Base-by-base conservation (phyloP, 2,888 invertebrate genomes). In the Gandaritis pyraliata region DNA sequence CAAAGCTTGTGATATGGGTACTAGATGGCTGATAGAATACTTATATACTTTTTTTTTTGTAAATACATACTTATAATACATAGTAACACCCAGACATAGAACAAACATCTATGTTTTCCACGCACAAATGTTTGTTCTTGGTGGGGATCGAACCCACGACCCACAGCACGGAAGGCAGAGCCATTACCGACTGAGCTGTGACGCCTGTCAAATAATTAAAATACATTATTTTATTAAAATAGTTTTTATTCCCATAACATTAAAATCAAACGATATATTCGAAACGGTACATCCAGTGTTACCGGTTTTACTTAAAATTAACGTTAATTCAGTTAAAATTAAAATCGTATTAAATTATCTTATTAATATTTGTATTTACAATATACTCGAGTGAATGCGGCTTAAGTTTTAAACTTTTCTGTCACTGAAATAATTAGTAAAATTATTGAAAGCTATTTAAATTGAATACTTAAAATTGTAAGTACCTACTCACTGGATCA, bases 231-330 rank as follows among this genome's bases (percentile, higher is more conserved):
- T 38, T 8, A 33, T 12, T 46, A 43, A 41, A 56, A 56, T 38
- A 53, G 15, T 23, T 33, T 49, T 53, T 59, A 52, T 59, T 59
- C 48, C 36, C 41, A 36, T 30, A 59, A 33, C 18, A 52, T 48
- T 59, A 53, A 51, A 23, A 23, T 23, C 23, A 23, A 23, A 23
- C 15, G 45, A 46, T 52, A 52, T 38, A 49, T 56, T 57, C 23
- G 18, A 23, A 23, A 64, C 49, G 54, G 51, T 36, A 61, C 67
- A 68, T 61, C 65, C 65, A 66, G 64, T 64, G 69, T 56, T 49
- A 38, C 65, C 65, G 64, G 33, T 56, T 38, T 49, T 43, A 29
- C 30, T 10, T 45, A 60, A 46, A 55, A 56, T 56, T 41, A 29
- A 38, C 50, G 30, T 50, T 51, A 39, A 13, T 33, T 33, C 7